Base-by-base conservation (phyloP, 2,113 vertebrate genomes). In the Eurypyga helias region DNA sequence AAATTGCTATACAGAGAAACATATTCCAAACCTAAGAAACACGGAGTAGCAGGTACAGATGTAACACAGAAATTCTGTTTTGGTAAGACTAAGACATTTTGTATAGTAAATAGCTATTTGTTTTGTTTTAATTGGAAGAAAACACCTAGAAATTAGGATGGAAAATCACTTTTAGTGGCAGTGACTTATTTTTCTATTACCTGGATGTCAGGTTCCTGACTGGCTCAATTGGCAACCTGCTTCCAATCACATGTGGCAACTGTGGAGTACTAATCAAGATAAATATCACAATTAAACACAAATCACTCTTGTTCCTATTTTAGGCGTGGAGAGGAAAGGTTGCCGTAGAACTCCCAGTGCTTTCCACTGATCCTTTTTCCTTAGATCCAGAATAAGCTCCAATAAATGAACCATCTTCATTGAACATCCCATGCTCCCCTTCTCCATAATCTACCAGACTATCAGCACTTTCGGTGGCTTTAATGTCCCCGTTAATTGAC, bases 341-440 rank as follows among this genome's bases (percentile, higher is more conserved):
- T 46, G 98, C 98, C 0, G 97, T 95, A 20, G 98, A 97, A 64
- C 98, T 98, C 89, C 98, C 99, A 95, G 98, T 99, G 98, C 99
- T 98, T 97, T 99, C 99, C 45, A 98, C 97, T 9, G 99, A 99
- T 84, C 88, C 98, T 96, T 99, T 99, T 89, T 99, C 99, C 97
- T 99, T 99, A 61, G 98, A 98, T 70, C 98, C 99, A 3, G 98
- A 97, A 10, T 99, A 99, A 96, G 99, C 99, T 15, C 99, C 99
- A 79, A 99, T 99, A 91, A 99, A 99, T 24, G 99, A 99, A 61
- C 99, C 99, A 25, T 99, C 99, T 98, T 99, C 99, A 54, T 98
- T 99, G 98, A 99, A 99, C 90, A 99, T 99, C 61, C 94, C 98
- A 7, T 99, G 99, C 95, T 99, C 99, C 7, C 99, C 98, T 41